phyloP scores from a whole-genome alignment of 2,888 invertebrate genomes.

The Acleris holmiana region DNA sequence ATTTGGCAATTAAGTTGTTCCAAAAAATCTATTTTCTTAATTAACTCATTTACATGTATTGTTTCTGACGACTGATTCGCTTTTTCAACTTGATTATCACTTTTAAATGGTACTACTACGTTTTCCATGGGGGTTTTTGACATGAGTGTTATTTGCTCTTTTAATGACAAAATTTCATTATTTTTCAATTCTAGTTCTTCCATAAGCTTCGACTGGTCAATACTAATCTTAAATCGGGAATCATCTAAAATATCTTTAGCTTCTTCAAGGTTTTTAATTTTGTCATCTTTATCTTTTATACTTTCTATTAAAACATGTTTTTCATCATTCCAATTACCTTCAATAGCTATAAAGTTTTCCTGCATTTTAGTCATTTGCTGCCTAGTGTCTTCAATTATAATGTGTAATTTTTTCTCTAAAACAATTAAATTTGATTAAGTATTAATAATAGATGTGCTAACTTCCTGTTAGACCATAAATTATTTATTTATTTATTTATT shows the following conservation, averaged over 20 bases:
- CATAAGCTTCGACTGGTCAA: conserved; percentile 80
- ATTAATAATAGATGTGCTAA: conserved; percentile 14
- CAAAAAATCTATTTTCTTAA: conserved; percentile 79
- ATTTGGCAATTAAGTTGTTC: conserved; percentile 82
- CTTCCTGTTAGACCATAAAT: neutral
- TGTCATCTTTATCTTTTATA: conserved; percentile 82
- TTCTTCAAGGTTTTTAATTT: conserved; percentile 82
- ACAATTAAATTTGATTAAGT: conserved; percentile 43
- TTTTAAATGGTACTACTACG: conserved; percentile 50
- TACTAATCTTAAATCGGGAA: conserved; percentile 77
- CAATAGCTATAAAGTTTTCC: conserved; percentile 88
- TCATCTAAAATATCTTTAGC: conserved; percentile 81
- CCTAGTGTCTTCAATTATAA: conserved; percentile 90
- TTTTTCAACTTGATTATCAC: conserved; percentile 83
- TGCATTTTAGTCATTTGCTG: conserved; percentile 93
- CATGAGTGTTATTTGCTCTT: conserved; percentile 60
- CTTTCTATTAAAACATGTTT: conserved; percentile 82
- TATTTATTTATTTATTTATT: too few species aligned
- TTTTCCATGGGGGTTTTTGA: conserved; percentile 42
- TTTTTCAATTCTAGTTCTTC: conserved; percentile 81
- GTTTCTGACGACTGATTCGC: conserved; percentile 73
- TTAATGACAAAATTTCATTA: conserved; percentile 67
- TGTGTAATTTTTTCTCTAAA: conserved; percentile 87
- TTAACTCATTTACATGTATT: conserved; percentile 69
- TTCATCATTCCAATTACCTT: conserved; percentile 88